These are phyloP conservation scores for Pemphredon lugubris DNA, from an alignment of 2,888 invertebrate species.

Conservation along the genomic window DNA sequence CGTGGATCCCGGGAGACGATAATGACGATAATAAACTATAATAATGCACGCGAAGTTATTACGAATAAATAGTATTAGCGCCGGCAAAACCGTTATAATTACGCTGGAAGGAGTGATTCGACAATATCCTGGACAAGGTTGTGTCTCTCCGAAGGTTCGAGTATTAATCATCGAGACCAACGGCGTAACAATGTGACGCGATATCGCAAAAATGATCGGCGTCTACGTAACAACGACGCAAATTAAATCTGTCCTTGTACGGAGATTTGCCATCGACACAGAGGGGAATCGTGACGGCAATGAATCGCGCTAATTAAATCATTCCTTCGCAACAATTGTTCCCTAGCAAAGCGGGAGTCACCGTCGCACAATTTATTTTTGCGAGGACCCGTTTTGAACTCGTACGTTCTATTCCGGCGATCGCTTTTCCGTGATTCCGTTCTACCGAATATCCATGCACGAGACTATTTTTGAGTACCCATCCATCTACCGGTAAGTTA, in stretches of 20 bases:
- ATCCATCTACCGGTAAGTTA: no score
- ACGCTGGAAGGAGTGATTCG: slow-evolving; percentile 28
- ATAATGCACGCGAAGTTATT: slow-evolving; percentile 41
- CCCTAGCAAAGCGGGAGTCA: slow-evolving; percentile 20
- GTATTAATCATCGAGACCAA: slow-evolving; percentile 54
- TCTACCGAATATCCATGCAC: no score
- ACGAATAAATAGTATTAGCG: slow-evolving; percentile 39
- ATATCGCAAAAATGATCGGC: slow-evolving; percentile 33
- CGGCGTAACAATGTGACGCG: slow-evolving; percentile 40
- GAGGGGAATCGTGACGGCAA: slow-evolving; percentile 28
- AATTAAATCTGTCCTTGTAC: slow-evolving; percentile 38
- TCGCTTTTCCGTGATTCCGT: no score
- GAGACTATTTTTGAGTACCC: no score
- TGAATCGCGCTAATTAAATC: slow-evolving; percentile 56
- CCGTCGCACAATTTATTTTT: not conserved
- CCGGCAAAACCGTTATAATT: slow-evolving; percentile 45
- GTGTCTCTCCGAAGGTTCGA: slow-evolving; percentile 27
- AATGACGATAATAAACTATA: slow-evolving; percentile 27
- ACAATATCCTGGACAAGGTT: slow-evolving; percentile 38
- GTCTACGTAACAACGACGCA: slow-evolving; percentile 32
- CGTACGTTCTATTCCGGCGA: no score
- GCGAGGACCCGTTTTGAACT: no score
- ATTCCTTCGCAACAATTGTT: slow-evolving; percentile 44
- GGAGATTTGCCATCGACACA: slow-evolving; percentile 23
- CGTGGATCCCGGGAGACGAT: slow-evolving; percentile 17